phyloP scores from a whole-genome alignment of 2,888 invertebrate genomes.

The Cactoblastis cactorum region DNA sequence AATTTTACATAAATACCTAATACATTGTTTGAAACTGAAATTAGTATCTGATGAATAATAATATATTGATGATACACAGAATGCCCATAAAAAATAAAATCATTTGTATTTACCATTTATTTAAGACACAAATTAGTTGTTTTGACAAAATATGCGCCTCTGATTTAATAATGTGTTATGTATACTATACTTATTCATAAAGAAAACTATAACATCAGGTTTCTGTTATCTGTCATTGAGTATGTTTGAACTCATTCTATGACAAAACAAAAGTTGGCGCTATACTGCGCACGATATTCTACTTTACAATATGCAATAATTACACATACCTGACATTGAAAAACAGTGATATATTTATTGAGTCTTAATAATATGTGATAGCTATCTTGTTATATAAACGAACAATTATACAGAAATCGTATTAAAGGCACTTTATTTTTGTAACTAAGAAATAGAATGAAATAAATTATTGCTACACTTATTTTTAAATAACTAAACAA shows the following conservation, averaged over 20 bases:
- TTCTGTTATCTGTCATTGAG: background rate
- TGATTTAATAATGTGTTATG: background rate
- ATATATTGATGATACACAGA: background rate
- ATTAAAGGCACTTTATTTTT: constrained; percentile 57
- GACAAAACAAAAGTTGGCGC: no score
- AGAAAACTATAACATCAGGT: constrained; percentile 2
- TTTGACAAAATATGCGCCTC: constrained; percentile 9
- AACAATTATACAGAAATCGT: constrained; percentile 30
- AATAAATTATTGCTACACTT: constrained; percentile 48
- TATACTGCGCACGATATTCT: no score
- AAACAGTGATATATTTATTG: background rate
- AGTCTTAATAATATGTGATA: background rate
- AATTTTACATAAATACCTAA: no score
- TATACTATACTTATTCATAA: background rate
- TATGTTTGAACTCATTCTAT: background rate
- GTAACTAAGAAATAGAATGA: constrained; percentile 33
- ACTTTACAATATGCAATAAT: background rate
- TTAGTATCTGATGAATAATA: no score
- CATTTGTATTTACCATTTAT: constrained; percentile 17
- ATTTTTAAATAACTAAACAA: constrained; percentile 31
- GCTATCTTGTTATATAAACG: constrained; percentile 16
- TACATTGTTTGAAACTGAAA: no score
- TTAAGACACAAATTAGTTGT: constrained; percentile 20
- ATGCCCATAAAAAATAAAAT: background rate
- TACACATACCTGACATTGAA: no score